Percentiles rank a stretch among this genome's conserved stretches.
These are phyloP conservation scores for Oryzias melastigma DNA, from an alignment of 2,113 vertebrate genomes.

Conservation along the genomic window DNA sequence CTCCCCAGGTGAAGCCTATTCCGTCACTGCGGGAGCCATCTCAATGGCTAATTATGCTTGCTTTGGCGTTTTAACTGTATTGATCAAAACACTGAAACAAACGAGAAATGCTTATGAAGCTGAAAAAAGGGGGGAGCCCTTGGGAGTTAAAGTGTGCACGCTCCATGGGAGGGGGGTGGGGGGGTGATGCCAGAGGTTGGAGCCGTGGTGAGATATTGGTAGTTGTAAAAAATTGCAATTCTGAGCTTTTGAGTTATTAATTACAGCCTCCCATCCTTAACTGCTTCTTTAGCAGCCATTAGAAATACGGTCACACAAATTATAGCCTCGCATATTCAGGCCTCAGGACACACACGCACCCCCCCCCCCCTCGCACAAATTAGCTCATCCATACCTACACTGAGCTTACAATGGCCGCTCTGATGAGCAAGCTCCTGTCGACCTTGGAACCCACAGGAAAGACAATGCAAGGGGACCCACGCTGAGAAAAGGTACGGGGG, in stretches of 20 bases:
- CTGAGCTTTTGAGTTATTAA: conserved; percentile 71
- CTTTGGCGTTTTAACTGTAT: conserved; percentile 70
- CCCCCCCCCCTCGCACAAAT: conserved; percentile 45
- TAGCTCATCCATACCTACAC: conserved; percentile 62
- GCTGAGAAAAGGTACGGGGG: conserved; percentile 48
- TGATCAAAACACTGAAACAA: conserved; percentile 68
- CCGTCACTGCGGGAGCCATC: conserved; percentile 60
- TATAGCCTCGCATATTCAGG: conserved; percentile 22
- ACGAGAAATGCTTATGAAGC: conserved; percentile 71
- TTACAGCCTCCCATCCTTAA: conserved; percentile 55
- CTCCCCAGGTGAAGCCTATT: conserved; percentile 57
- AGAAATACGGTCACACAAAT: conserved; percentile 48
- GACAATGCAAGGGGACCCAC: conserved; percentile 70
- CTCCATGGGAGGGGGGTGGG: conserved; percentile 29
- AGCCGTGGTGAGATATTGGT: conserved; percentile 59
- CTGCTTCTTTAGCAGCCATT: conserved; percentile 58
- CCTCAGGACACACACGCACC: conserved; percentile 33
- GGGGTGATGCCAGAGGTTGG: conserved; percentile 52
- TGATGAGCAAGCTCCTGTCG: conserved; percentile 71
- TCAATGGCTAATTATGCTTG: conserved; percentile 67
- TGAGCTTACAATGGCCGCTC: conserved; percentile 68
- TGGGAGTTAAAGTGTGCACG: conserved; percentile 26
- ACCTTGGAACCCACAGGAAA: conserved; percentile 77
- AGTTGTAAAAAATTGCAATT: conserved; percentile 68
- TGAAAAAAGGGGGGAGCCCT: conserved; percentile 54